Evolutionary conservation across 2,113 vertebrate genomes (phyloP).

Genomic region (Lipotes vexillifer): DNA sequence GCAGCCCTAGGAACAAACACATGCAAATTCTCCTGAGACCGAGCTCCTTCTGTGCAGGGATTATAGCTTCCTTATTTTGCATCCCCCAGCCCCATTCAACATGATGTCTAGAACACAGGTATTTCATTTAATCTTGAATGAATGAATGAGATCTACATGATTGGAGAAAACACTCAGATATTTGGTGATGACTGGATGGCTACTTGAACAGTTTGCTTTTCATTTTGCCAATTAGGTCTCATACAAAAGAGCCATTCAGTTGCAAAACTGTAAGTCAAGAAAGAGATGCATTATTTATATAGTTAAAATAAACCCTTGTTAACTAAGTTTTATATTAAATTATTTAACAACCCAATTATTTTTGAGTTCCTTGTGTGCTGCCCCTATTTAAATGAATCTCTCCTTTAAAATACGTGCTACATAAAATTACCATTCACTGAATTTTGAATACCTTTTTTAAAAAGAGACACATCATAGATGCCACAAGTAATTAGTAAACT

Average conservation of each 20-base stretch:
- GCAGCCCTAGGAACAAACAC: not conserved
- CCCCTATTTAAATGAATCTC: not conserved
- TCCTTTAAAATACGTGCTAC: not conserved
- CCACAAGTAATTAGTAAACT: not conserved
- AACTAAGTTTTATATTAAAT: not conserved
- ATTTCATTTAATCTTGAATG: not conserved
- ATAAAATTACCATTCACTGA: not conserved
- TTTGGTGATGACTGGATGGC: not conserved
- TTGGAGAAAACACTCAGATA: not conserved
- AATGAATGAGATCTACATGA: not conserved
- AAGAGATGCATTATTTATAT: not conserved
- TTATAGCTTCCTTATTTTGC: not conserved
- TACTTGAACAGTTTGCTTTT: not conserved
- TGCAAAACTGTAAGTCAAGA: not conserved
- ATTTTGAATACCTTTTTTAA: not conserved
- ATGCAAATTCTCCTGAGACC: not conserved
- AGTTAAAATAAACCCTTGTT: not conserved
- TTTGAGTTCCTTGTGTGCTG: not conserved
- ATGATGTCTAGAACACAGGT: not conserved
- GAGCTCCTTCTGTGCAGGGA: too few relatives aligned
- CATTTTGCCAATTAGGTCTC: not conserved
- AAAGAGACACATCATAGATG: not conserved
- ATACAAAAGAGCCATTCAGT: not conserved
- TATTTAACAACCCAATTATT: not conserved
- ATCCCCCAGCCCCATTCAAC: not conserved